phyloP scores from a whole-genome alignment of 2,888 invertebrate genomes.

The Ramazzottius varieornatus region DNA sequence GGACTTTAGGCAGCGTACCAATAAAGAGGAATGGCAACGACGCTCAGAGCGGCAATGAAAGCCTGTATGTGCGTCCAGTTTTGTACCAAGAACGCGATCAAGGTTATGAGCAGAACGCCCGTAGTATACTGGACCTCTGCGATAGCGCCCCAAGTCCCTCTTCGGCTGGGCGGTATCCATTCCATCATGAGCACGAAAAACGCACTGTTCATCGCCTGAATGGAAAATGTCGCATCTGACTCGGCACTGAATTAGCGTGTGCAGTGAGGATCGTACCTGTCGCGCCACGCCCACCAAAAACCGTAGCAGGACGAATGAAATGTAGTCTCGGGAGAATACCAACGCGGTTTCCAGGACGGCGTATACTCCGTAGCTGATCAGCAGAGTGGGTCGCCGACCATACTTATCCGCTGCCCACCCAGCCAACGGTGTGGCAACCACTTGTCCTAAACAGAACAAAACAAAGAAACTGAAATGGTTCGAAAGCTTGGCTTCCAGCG shows the following conservation, averaged over 20 bases:
- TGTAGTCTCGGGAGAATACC: constrained; percentile 6
- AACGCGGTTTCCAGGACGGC: constrained; percentile 3
- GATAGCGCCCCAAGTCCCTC: background rate
- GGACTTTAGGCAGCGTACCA: background rate
- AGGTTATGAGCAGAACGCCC: background rate
- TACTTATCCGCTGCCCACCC: constrained; percentile 5
- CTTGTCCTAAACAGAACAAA: constrained; percentile 6
- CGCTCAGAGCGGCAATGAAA: background rate
- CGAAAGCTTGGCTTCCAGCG: no score
- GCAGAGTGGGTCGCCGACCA: constrained; percentile 4
- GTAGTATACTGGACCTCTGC: background rate
- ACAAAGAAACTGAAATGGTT: no score
- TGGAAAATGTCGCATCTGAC: background rate
- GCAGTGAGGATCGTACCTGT: constrained; percentile 4
- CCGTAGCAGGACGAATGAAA: constrained; percentile 4
- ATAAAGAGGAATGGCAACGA: background rate
- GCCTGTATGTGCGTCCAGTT: background rate
- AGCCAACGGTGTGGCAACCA: constrained; percentile 4
- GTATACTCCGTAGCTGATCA: constrained; percentile 3
- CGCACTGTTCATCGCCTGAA: background rate
- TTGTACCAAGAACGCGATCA: background rate
- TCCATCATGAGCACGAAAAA: background rate
- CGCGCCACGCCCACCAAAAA: constrained; percentile 5
- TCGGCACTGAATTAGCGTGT: background rate
- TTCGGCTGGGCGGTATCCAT: background rate